These are phyloP conservation scores for Sycophaga agraensis DNA, from an alignment of 1,140 invertebrate species.

Conservation along the genomic window DNA sequence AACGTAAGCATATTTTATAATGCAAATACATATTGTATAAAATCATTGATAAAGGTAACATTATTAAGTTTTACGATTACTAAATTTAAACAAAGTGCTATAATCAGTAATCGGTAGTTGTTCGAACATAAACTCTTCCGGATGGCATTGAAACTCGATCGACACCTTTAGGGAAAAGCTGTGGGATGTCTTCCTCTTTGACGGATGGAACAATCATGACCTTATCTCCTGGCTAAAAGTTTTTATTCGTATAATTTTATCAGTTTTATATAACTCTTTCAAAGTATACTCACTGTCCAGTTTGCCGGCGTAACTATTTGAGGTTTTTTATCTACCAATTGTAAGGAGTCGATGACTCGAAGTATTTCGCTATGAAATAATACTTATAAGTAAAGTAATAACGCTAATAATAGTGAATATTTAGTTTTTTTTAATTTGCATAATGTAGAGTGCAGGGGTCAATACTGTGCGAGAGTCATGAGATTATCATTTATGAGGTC, in stretches of 20 bases:
- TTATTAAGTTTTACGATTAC: no score
- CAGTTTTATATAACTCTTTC: no score
- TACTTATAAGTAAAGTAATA: no score
- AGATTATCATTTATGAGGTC: no score
- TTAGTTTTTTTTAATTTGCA: no score
- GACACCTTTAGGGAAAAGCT: conserved; percentile 73
- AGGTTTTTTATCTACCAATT: conserved; percentile 71
- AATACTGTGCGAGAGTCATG: no score
- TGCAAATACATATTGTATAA: no score
- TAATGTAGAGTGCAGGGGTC: no score
- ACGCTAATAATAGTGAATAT: no score
- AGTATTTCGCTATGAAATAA: conserved; percentile 79
- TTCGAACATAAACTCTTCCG: conserved; percentile 76
- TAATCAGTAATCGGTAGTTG: conserved; percentile 69
- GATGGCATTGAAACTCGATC: conserved; percentile 74
- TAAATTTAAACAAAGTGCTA: background rate
- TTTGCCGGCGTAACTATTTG: conserved; percentile 83
- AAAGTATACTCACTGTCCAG: conserved; percentile 72
- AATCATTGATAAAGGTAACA: no score
- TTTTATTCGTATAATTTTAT: no score
- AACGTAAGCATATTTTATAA: no score
- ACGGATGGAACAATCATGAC: conserved; percentile 83
- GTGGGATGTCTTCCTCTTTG: conserved; percentile 68
- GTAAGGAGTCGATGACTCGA: conserved; percentile 84
- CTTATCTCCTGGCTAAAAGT: conserved; percentile 69